These are phyloP conservation scores for Smittia sp. DNA, from an alignment of 2,888 invertebrate genomes.

Conservation along the genomic window DNA sequence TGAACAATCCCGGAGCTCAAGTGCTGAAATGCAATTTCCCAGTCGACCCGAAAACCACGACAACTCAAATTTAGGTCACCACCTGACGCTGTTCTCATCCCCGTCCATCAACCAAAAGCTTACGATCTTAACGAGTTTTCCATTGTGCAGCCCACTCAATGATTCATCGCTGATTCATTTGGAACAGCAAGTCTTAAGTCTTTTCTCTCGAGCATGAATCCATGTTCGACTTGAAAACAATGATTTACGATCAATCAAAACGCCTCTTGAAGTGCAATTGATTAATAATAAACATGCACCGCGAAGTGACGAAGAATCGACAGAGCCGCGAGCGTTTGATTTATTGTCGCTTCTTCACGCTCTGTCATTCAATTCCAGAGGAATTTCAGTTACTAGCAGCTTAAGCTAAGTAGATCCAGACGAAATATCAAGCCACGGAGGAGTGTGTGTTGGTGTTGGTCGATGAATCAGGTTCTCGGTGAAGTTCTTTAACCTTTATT, in stretches of 20 bases:
- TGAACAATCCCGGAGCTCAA: neutral
- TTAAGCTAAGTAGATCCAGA: neutral
- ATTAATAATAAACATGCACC: neutral
- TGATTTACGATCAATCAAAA: no score
- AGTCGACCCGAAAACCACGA: no score
- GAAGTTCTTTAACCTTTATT: constrained; percentile 20
- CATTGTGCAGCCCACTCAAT: no score
- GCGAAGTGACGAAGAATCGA: neutral
- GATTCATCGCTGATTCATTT: no score
- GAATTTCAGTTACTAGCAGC: neutral
- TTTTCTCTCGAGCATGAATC: no score
- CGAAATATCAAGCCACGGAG: neutral
- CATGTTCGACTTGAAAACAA: no score
- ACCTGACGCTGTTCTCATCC: neutral
- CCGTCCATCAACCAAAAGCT: neutral
- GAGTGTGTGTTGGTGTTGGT: neutral
- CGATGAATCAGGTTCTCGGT: constrained; percentile 8
- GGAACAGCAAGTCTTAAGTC: no score
- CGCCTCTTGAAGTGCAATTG: neutral
- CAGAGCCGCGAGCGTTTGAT: neutral
- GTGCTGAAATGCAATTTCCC: neutral
- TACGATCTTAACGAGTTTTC: no score
- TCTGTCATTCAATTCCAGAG: neutral
- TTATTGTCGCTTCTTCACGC: neutral
- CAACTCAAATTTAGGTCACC: neutral